phyloP scores from a whole-genome alignment of 2,797 vertebrate genomes.

The Argentina silus region DNA sequence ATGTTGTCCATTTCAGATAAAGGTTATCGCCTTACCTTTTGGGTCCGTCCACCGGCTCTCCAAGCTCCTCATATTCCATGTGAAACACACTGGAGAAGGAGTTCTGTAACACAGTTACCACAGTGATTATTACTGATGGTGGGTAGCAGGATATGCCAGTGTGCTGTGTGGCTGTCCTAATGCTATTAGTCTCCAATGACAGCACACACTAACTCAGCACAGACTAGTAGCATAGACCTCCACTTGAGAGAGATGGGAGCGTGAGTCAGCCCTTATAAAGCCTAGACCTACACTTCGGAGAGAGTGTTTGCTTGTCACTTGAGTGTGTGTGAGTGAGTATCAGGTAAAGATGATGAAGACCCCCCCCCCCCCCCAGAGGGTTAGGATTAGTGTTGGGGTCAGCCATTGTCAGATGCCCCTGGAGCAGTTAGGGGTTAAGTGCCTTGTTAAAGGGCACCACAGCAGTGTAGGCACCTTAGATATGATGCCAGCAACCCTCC shows the following conservation, averaged over 20 bases:
- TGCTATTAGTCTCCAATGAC: slow-evolving; percentile 43
- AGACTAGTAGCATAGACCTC: neutral
- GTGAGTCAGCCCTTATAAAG: neutral
- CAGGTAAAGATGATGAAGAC: too few relatives aligned
- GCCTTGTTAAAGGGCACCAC: too few relatives aligned
- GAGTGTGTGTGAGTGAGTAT: neutral
- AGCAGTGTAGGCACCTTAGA: too few relatives aligned
- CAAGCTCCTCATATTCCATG: slow-evolving; percentile 90
- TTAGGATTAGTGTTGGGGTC: too few relatives aligned
- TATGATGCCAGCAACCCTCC: neutral
- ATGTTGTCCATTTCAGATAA: neutral
- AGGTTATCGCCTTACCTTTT: slow-evolving; percentile 82
- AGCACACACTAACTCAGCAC: slow-evolving; percentile 8
- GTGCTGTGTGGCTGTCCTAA: slow-evolving; percentile 12
- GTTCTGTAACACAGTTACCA: slow-evolving; percentile 79
- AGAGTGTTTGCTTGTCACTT: neutral
- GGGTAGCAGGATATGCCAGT: neutral
- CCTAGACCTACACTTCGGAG: too few relatives aligned
- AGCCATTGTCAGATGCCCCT: too few relatives aligned
- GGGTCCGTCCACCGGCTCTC: slow-evolving; percentile 73
- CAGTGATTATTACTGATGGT: neutral
- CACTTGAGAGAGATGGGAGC: neutral
- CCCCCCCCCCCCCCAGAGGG: too few relatives aligned
- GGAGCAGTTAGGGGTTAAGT: too few relatives aligned
- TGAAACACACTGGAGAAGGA: slow-evolving; percentile 96